Conservation (phyloP, 1,140 invertebrate genomes). For the Drosophila pandora region DNA sequence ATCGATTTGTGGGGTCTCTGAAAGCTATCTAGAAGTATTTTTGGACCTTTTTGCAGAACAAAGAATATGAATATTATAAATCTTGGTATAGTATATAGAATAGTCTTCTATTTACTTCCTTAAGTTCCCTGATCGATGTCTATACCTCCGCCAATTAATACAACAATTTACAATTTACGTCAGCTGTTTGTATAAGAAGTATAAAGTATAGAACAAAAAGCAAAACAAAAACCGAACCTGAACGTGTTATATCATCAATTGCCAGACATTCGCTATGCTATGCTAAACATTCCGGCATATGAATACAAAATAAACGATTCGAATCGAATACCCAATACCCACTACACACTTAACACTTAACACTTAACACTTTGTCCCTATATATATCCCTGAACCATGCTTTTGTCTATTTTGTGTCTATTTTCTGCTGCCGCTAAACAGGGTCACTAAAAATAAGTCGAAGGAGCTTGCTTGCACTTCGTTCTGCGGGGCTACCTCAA, state of each 20-base stretch:
- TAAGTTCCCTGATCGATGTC: slow-evolving; percentile 13
- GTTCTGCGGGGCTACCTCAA: slow-evolving; percentile 70
- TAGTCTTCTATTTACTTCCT: slow-evolving; percentile 16
- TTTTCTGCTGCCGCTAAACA: slow-evolving; percentile 37
- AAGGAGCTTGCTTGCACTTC: slow-evolving; percentile 78
- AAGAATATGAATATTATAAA: neutral
- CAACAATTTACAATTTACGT: slow-evolving; percentile 63
- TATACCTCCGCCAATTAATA: slow-evolving; percentile 34
- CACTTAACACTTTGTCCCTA: no score
- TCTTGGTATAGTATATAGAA: no score
- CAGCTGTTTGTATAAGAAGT: slow-evolving; percentile 63
- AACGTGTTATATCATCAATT: slow-evolving; percentile 71
- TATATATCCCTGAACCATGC: neutral
- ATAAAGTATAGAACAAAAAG: slow-evolving; percentile 39
- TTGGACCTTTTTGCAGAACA: neutral
- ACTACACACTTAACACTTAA: no score
- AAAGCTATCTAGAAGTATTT: slow-evolving; percentile 5
- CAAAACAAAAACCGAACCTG: slow-evolving; percentile 43
- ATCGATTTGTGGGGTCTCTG: slow-evolving; percentile 4
- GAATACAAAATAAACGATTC: slow-evolving; percentile 36
- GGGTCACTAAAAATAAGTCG: slow-evolving; percentile 53
- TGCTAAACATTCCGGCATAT: slow-evolving; percentile 52
- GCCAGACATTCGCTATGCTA: slow-evolving; percentile 56
- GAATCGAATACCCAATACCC: slow-evolving; percentile 35
- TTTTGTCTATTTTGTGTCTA: slow-evolving; percentile 8